A percentile compares a stretch with the other conserved stretches of the same genome.
Evolutionary conservation across 2,797 vertebrate species (phyloP).

Genomic region (Diceros bicornis): DNA sequence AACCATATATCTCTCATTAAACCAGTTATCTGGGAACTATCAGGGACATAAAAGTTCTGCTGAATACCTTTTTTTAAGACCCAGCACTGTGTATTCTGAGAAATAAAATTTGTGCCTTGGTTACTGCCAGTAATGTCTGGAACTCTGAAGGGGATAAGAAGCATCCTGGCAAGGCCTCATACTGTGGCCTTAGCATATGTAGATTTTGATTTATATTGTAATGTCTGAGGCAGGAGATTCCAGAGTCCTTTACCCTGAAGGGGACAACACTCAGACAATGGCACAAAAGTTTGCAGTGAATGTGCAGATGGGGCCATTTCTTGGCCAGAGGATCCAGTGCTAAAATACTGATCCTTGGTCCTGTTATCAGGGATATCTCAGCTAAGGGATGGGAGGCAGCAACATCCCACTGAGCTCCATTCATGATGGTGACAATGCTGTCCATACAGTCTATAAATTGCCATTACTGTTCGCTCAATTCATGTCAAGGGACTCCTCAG

Average conservation of each 20-base stretch:
- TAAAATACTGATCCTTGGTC: not conserved
- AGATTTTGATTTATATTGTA: not conserved
- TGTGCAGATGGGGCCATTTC: not conserved
- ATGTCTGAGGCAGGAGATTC: not conserved
- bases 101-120: not conserved
- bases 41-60: not conserved
- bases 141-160: not conserved
- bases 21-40: not conserved
- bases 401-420: not conserved
- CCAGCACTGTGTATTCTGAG: not conserved
- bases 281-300: not conserved
- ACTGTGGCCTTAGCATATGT: not conserved
- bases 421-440: not conserved
- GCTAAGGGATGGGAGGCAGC: not conserved
- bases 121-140: not conserved
- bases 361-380: not conserved
- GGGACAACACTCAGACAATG: not conserved
- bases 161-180: not conserved
- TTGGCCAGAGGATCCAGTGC: not conserved
- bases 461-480: not conserved
- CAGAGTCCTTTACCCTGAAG: not conserved
- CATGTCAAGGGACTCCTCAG: not conserved
- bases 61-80: not conserved
- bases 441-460: not conserved
- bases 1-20: not conserved